Evolutionary conservation across 2,888 invertebrate species (phyloP), one percentile per base, ranked within the genome.

Genomic region (Hetaerina titia): DNA sequence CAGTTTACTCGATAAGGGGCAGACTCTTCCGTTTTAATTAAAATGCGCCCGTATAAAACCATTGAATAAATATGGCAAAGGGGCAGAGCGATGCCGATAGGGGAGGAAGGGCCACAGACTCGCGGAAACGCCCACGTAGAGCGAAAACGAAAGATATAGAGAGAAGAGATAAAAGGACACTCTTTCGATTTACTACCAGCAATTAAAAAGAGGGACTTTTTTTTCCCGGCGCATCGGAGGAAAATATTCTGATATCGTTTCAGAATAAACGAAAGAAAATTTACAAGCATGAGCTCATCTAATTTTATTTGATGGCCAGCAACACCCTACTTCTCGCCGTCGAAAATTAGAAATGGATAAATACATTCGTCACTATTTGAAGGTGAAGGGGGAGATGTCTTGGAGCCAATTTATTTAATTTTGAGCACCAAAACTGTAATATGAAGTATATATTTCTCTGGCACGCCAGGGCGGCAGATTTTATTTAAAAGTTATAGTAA

Each of bases 11-110:
- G 25, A 81, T 31, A 81, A 13, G 81, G 74, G 81, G n/a, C 8
- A n/a, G 22, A 19, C n/a, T 69, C 69, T n/a, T n/a, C 15, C 31
- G 81, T 81, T 81, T 81, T 81, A 81, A 81, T 81, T 81, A 81
- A 81, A 31, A 31, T 31, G 81, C 81, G 81, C 31, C 81, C 81
- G 25, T 81, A 81, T 81, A 31, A 15, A 25, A 81, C 31, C 25
- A 25, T 81, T 81, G 25, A 81, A 81, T 81, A 81, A 81, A 81
- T 81, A 81, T 81, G 2, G 25, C 31, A 31, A 15, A 31, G 81
- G 81, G 81, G 25, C 25, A 22, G 69, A 17, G 22, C 22, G 81
- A 25, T 81, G 81, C 31, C 81, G 81, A 81, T 81, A 81, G 69
- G 69, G 45, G 69, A n/a, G 22, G 81, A 31, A 81, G 31, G 81